Base-by-base conservation (phyloP, 2,888 invertebrate genomes). In the Trachelus stipa region DNA sequence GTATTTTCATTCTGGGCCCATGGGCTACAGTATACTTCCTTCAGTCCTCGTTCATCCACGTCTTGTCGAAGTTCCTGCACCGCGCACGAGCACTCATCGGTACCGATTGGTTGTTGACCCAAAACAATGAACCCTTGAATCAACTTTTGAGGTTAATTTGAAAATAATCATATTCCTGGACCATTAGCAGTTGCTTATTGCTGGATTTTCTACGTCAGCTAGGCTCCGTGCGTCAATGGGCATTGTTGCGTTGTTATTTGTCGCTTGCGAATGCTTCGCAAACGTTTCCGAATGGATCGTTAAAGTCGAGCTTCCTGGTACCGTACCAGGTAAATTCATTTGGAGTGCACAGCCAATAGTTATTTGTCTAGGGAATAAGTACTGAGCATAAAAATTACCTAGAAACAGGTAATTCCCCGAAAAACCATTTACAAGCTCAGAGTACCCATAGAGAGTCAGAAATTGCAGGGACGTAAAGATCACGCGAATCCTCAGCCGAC, bases 161-260 rank as follows among this genome's bases (percentile, higher is more conserved):
- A 56, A 56, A 56, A 56, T 56, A 56, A 56, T 56, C 6, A 23
- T 56, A 56, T 56, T 56, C 9, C 56, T 23, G 23, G 9, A 23
- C 56, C 56, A 56, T 56, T 56, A 56, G 9, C 9, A 23, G 56
- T 9, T 9, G 56, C 56, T 56, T 56, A 23, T 56, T 56, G 56
- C 23, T 56, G 2, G 23, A 23, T 23, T 56, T 56, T 34, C 71
- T 71, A 34, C 71, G 71, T 71, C 71, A 71, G 71, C 71, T 12
- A 9, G 71, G 71, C 33, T 31, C 34, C 71, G 71, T 71, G 71
- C 71, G 71, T 71, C 71, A 71, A 71, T 31, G 71, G 56, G 6
- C 15, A 71, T 71, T 71, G 71, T 71, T 71, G 71, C 9, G 56
- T 3, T 23, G 71, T 31, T 71, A 71, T 33, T 71, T 71, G 23